Base-by-base conservation (phyloP, 2,888 invertebrate genomes). In the Luperina nickerlii region DNA sequence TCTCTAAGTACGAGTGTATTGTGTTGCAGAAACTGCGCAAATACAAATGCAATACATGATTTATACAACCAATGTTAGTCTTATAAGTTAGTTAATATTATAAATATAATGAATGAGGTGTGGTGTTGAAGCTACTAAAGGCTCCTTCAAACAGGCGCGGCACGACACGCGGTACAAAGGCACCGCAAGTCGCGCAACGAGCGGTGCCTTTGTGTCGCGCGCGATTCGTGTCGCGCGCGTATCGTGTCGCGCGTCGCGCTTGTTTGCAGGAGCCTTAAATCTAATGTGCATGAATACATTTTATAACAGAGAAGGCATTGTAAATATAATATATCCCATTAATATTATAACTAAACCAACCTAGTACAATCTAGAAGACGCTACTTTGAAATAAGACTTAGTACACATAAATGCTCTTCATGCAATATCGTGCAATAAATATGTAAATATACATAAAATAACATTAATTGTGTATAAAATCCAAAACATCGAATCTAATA, bases 1-100 rank as follows among this genome's bases (percentile, higher is more conserved):
- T 94, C 90, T 95, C 95, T 96, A 96, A 94, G 96, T 96, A 96
- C 93, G 97, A 96, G 94, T 96, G 96, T 94, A 95, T 95, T 96
- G 96, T 94, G 94, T 95, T 93, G 96, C 95, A 95, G 96, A 93
- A 94, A 94, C 97, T 97, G 96, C 94, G 92, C 89, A 96, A 94
- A 95, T 93, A 94, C 91, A 94, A 95, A 95, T 91, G 88, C 90
- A 91, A 91, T 87, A 91, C 54, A 88, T 85, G 81, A 87, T 87
- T 89, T 90, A 91, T 80, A 90, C 83, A 87, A 84, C 80, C 82
- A 82, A 84, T 87, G 90, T 93, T 93, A 93, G 90, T 92, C 71
- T 91, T 82, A 82, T 84, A 66, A 83, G 77, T 83, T 79, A 85
- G 65, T 79, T 63, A 74, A 62, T 77, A 83, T 79, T 68, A 72